Conservation (phyloP, 2,797 vertebrate genomes). For the Dendrocincla tyrannina region DNA sequence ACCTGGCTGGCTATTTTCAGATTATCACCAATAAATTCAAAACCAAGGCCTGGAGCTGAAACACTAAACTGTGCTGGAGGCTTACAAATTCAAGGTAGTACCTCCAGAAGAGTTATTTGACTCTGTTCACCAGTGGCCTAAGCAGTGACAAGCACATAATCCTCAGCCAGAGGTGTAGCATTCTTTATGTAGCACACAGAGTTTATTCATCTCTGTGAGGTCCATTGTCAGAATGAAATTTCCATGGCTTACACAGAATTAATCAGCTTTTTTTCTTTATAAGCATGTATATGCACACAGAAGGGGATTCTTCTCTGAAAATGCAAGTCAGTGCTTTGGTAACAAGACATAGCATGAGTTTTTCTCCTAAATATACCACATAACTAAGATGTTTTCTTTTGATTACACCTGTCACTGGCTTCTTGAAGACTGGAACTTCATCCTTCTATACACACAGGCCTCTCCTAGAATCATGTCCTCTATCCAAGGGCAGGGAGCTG, state of each 20-base stretch:
- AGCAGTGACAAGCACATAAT: background rate
- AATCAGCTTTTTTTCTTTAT: background rate
- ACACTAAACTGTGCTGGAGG: background rate
- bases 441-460: background rate
- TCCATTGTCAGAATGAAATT: background rate
- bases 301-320: background rate
- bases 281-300: background rate
- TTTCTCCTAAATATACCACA: background rate
- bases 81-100: background rate
- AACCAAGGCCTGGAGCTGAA: background rate
- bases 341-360: background rate
- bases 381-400: background rate
- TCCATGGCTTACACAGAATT: background rate
- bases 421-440: background rate
- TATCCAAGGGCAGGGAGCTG: slow-evolving; percentile 59
- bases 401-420: background rate
- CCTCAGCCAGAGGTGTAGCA: background rate
- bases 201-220: background rate
- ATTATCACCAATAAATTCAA: background rate
- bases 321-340: background rate
- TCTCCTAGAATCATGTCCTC: slow-evolving; percentile 25
- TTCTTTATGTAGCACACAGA: rapidly evolving
- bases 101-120: background rate
- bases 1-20: slow-evolving; percentile 21
- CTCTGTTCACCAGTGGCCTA: background rate